These are phyloP conservation scores for Macrotus californicus DNA, from an alignment of 2,113 vertebrate species.

Conservation along the genomic window DNA sequence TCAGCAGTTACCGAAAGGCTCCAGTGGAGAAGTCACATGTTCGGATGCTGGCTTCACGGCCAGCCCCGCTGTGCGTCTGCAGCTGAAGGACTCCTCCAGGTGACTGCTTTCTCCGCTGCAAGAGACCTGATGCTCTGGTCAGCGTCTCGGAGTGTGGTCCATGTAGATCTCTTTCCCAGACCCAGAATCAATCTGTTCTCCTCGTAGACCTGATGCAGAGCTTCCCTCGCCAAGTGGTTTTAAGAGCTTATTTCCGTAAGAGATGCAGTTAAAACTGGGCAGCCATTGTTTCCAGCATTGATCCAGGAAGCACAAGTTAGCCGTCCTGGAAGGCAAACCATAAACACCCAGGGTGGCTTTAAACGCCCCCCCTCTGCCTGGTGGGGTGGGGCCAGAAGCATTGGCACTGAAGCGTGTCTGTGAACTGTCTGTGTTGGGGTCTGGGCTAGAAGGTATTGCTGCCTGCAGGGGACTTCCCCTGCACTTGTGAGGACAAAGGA, in stretches of 20 bases:
- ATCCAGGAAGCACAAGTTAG: not conserved
- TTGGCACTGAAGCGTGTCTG: not conserved
- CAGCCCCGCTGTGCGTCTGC: not conserved
- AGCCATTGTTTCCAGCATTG: not conserved
- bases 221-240: not conserved
- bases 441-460: not conserved
- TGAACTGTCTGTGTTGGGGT: not conserved
- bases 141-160: fast-evolving
- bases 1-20: not conserved
- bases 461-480: fast-evolving
- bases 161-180: not conserved
- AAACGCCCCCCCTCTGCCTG: not conserved
- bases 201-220: not conserved
- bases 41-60: not conserved
- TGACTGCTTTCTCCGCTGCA: not conserved
- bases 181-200: not conserved
- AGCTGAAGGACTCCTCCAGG: not conserved
- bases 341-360: not conserved
- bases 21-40: not conserved
- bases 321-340: not conserved
- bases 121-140: not conserved
- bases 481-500: not conserved
- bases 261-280: not conserved
- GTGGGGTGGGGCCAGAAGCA: not conserved
- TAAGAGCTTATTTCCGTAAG: fast-evolving